Base-by-base conservation (phyloP, 2,113 vertebrate genomes). In the Psettodes erumei region DNA sequence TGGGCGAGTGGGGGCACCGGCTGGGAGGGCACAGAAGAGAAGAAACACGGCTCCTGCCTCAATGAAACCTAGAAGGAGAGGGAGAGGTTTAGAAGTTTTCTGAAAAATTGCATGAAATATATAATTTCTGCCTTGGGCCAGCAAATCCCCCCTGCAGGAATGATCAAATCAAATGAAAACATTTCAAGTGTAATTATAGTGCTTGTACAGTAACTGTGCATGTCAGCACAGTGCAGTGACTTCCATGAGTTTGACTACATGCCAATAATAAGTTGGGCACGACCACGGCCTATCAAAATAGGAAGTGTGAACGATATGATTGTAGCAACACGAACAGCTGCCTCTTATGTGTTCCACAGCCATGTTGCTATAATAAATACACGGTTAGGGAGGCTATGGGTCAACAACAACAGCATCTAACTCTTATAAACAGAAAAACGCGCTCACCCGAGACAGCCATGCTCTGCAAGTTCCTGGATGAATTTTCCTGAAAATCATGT, bases 1-100 rank as follows among this genome's bases (percentile, higher is more conserved):
- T 94, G 91, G 6, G 68, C 64, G 28, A 96, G 85, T 0, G 92
- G 89, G 0, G 95, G 95, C 19, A 96, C 93, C 0, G 94, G 95
- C 88, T 95, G 95, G 4, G 88, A 77, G 9, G 93, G 91, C 63
- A 94, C 93, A 0, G 91, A 89, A 10, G 87, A 84, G 55, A 78
- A 86, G 45, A 86, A 88, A 37, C 79, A 75, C 8, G 25, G 15
- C 67, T 91, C 89, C 80, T 83, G 91, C 63, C 86, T 87, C 45
- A 55, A 1, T 0, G 71, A 83, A 19, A 78, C 85, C 92, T 94
- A 76, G 1, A 58, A 33, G 11, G 5, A 43, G 15, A 21, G 15
- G 18, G 11, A 55, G 8, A n/a, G 2, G 28, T 2, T 12, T 1
- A 27, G 9, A 50, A 4, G 10, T 40, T 13, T 40, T n/a, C 4